Conservation (phyloP, 2,113 vertebrate species). For the Leptodactylus fuscus region DNA sequence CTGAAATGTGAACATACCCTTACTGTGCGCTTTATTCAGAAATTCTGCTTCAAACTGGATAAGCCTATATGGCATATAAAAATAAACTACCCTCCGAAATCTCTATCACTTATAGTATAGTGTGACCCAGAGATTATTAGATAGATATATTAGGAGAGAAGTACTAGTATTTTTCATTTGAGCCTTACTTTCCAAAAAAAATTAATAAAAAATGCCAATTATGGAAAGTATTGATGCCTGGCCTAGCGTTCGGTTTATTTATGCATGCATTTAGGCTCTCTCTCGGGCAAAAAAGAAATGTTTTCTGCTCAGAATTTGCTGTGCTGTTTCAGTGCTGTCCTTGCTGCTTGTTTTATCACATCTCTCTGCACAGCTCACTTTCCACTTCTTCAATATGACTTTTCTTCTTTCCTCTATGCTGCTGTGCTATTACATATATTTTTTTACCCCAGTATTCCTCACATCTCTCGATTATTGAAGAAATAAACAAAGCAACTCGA, state of each 20-base stretch:
- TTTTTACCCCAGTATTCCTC: slow-evolving; percentile 34
- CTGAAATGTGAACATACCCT: no score
- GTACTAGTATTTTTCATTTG: background rate
- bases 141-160: no score
- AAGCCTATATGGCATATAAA: no score
- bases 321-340: background rate
- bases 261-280: background rate
- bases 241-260: background rate
- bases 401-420: background rate
- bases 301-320: background rate
- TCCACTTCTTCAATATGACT: slow-evolving; percentile 5
- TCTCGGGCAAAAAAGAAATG: background rate
- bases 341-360: slow-evolving; percentile 11
- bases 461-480: slow-evolving; percentile 38
- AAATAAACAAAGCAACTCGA: slow-evolving; percentile 30
- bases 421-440: slow-evolving; percentile 12
- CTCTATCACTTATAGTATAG: no score
- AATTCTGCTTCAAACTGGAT: no score
- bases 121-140: no score
- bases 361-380: background rate
- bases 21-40: no score
- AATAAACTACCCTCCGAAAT: no score
- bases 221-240: background rate
- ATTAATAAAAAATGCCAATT: background rate
- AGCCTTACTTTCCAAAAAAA: background rate